A percentile compares a stretch with the other conserved stretches of the same genome.
These are phyloP conservation scores for Streptopelia turtur DNA, from an alignment of 2,797 vertebrate species.

Conservation along the genomic window DNA sequence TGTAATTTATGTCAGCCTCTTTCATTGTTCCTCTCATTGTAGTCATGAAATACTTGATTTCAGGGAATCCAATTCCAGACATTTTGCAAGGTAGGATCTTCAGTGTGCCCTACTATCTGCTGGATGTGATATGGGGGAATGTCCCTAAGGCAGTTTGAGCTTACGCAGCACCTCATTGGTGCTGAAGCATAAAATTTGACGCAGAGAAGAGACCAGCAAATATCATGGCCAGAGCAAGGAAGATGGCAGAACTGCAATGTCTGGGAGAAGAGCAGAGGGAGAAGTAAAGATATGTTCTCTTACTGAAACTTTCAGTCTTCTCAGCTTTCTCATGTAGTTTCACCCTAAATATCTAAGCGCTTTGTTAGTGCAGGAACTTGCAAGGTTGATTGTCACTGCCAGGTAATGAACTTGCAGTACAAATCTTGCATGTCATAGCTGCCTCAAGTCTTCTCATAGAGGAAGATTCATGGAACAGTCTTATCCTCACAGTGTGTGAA, in stretches of 20 bases:
- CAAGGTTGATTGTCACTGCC: not conserved
- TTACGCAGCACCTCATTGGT: not conserved
- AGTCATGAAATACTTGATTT: not conserved
- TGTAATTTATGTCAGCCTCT: not conserved
- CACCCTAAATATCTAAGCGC: not conserved
- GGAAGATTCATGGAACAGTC: not conserved
- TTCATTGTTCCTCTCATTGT: not conserved
- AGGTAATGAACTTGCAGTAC: not conserved
- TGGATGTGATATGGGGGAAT: not conserved
- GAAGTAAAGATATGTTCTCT: not conserved
- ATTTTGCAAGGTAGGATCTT: not conserved
- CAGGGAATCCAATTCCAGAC: not conserved
- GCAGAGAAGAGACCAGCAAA: not conserved
- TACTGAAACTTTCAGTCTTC: not conserved
- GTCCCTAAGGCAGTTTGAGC: not conserved
- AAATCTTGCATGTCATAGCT: rapidly evolving
- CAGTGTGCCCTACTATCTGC: not conserved
- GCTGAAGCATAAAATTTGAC: not conserved
- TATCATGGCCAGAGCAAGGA: not conserved
- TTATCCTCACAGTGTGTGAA: not conserved
- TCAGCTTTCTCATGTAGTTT: not conserved
- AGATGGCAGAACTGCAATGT: not conserved
- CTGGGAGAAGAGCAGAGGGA: not conserved
- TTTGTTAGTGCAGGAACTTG: not conserved
- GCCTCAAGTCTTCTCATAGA: not conserved